These are phyloP conservation scores for Pheosia gnoma DNA, from an alignment of 2,888 invertebrate genomes.

Conservation along the genomic window DNA sequence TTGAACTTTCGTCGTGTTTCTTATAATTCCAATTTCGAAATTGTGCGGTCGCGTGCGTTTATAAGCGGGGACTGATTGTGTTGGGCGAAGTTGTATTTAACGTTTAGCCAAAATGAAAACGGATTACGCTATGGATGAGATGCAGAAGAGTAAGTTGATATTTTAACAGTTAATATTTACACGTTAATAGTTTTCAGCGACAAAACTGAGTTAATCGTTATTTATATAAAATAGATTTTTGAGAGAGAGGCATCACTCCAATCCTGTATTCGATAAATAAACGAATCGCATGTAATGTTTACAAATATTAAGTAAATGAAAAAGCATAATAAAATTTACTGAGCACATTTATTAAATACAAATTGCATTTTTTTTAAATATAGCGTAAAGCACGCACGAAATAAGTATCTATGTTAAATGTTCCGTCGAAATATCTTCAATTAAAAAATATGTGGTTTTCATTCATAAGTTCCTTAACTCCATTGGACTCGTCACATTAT, in stretches of 20 bases:
- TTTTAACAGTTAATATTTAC: conserved; percentile 5
- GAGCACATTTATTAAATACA: no score
- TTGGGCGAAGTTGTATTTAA: conserved; percentile 63
- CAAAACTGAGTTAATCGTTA: background rate
- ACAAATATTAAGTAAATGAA: no score
- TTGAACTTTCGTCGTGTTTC: conserved; percentile 62
- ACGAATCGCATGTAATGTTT: no score
- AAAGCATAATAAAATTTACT: no score
- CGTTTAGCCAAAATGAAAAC: conserved; percentile 72
- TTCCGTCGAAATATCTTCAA: background rate
- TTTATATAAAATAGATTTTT: no score
- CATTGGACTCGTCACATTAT: no score
- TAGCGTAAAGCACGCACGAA: background rate
- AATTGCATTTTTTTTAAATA: background rate
- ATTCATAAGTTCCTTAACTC: background rate
- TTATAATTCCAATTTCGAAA: conserved; percentile 56
- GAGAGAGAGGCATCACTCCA: no score
- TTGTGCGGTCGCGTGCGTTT: conserved; percentile 60
- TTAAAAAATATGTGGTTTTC: background rate
- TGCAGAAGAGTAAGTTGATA: conserved; percentile 78
- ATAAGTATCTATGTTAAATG: background rate
- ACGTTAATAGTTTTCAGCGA: background rate
- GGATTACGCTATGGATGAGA: conserved; percentile 82
- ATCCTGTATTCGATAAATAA: no score
- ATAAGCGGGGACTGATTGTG: conserved; percentile 53